A percentile compares a stretch with the other conserved stretches of the same genome.
Conservation (phyloP, 1,140 invertebrate species). For the Mizuhopecten yessoensis region DNA sequence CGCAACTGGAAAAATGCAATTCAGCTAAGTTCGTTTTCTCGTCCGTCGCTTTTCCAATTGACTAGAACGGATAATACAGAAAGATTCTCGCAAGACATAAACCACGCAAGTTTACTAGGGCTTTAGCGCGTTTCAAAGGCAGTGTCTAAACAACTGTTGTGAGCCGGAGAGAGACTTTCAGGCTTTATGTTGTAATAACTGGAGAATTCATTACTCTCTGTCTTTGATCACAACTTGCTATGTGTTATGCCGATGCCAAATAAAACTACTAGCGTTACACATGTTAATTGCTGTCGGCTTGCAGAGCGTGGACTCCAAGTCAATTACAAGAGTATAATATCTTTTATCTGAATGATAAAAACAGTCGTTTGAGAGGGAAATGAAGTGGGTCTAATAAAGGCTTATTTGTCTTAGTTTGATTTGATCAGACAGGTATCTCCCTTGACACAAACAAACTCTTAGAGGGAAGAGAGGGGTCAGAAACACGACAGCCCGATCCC, state of each 20-base stretch:
- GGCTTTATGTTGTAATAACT: constrained; percentile 34
- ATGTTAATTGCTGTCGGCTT: not conserved
- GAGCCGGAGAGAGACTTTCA: constrained; percentile 17
- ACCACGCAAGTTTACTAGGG: constrained; percentile 14
- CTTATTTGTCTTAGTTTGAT: not conserved
- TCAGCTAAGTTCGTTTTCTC: constrained; percentile 33
- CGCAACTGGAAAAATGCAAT: not conserved
- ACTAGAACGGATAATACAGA: constrained; percentile 5
- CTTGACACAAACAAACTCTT: not conserved
- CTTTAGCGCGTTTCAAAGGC: constrained; percentile 19
- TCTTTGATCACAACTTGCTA: constrained; percentile 27
- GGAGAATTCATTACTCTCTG: not conserved
- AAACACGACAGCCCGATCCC: not conserved
- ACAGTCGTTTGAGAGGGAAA: not conserved
- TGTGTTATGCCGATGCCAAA: constrained; percentile 32
- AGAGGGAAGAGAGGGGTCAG: not conserved
- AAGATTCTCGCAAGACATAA: not conserved
- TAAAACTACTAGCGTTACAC: constrained; percentile 21
- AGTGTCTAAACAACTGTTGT: constrained; percentile 26
- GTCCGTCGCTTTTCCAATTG: constrained; percentile 13
- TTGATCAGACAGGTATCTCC: not conserved
- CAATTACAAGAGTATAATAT: constrained; percentile 16
- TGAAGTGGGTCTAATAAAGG: not conserved
- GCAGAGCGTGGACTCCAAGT: not conserved
- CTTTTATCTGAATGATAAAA: constrained; percentile 35